phyloP scores from a whole-genome alignment of 53 echinoderm and acorn worm species.

The Arbacia lixula region DNA sequence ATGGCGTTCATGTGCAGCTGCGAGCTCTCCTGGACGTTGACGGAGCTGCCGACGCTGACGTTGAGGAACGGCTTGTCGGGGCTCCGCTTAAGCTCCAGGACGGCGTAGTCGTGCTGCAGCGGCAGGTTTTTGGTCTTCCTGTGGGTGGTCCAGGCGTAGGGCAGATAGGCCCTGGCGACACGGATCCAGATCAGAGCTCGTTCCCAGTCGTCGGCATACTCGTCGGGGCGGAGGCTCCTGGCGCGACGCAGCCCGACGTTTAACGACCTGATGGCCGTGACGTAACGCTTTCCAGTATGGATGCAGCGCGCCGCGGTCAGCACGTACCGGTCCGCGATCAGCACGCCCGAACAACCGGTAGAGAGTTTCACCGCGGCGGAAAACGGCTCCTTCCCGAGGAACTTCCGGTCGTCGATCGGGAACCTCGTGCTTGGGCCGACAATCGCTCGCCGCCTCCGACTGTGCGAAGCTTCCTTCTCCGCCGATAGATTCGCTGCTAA shows the following conservation, averaged over 20 bases:
- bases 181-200: slow-evolving; percentile 79
- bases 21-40: slow-evolving; percentile 67
- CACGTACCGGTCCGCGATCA: slow-evolving; percentile 74
- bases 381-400: slow-evolving; percentile 65
- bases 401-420: slow-evolving; percentile 71
- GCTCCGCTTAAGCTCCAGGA: slow-evolving; percentile 70
- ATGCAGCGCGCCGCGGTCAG: slow-evolving; percentile 93
- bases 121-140: slow-evolving; percentile 51
- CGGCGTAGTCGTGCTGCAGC: slow-evolving; percentile 87
- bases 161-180: slow-evolving; percentile 77
- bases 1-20: slow-evolving; percentile 78
- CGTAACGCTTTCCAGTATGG: slow-evolving; percentile 71
- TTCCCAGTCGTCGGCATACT: slow-evolving; percentile 55
- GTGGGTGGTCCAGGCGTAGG: slow-evolving; percentile 73
- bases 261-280: slow-evolving; percentile 56
- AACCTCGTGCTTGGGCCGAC: slow-evolving; percentile 72
- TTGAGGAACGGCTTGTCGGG: slow-evolving; percentile 72
- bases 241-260: slow-evolving; percentile 77
- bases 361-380: slow-evolving; percentile 77
- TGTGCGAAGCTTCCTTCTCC: slow-evolving; percentile 4
- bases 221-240: slow-evolving; percentile 61
- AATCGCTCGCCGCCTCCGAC: slow-evolving; percentile 63
- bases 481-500: slow-evolving; percentile 13
- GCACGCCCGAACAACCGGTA: slow-evolving; percentile 81
- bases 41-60: slow-evolving; percentile 71